Conservation (phyloP, 2,888 invertebrate species). For the Danaus chrysippus region DNA sequence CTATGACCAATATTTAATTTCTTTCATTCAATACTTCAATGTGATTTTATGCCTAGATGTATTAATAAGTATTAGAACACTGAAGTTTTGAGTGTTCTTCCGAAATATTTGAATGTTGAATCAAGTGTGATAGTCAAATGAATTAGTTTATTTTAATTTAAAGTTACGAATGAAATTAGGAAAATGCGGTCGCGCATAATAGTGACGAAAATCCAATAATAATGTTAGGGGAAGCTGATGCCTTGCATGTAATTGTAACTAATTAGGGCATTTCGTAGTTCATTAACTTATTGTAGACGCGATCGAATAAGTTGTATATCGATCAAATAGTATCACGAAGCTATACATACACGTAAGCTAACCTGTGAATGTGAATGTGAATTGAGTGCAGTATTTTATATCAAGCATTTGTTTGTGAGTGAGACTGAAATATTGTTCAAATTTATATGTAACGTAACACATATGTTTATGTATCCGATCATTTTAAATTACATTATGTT, state of each 20-base stretch:
- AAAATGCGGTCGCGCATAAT: conserved; percentile 79
- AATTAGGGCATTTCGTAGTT: conserved; percentile 75
- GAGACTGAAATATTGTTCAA: conserved; percentile 77
- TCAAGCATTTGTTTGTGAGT: conserved; percentile 71
- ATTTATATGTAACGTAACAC: conserved; percentile 60
- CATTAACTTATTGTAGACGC: conserved; percentile 74
- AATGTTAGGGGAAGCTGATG: conserved; percentile 68
- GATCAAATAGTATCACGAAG: conserved; percentile 70
- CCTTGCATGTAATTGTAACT: conserved; percentile 75
- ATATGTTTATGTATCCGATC: conserved; percentile 49
- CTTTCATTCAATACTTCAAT: conserved; percentile 69
- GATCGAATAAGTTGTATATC: conserved; percentile 66
- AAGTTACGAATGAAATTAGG: conserved; percentile 73
- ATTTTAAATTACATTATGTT: conserved; percentile 43
- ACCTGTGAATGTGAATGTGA: conserved; percentile 44
- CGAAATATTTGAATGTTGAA: conserved; percentile 60
- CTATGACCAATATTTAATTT: conserved; percentile 67
- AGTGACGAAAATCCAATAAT: conserved; percentile 79
- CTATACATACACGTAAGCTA: conserved; percentile 49
- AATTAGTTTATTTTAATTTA: conserved; percentile 75
- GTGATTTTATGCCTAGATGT: conserved; percentile 76
- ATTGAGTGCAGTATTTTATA: conserved; percentile 74
- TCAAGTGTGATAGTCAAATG: conserved; percentile 76
- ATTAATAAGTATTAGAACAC: conserved; percentile 78
- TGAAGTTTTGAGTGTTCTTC: conserved; percentile 63